Conservation (phyloP, 2,888 invertebrate genomes). For the Drosophila monieri region DNA sequence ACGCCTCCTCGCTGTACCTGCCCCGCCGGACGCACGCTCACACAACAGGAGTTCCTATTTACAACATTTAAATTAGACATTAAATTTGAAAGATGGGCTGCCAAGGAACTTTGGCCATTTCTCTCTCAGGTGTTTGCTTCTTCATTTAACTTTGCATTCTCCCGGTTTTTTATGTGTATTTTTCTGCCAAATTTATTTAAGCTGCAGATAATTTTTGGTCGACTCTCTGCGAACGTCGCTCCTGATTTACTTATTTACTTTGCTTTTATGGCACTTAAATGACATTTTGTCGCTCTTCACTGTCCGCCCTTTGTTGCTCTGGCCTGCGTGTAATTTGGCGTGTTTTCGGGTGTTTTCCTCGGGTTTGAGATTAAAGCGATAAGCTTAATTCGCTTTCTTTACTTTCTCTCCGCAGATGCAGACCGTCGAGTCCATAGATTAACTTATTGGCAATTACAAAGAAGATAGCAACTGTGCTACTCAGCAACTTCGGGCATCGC, state of each 20-base stretch:
- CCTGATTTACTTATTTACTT: slow-evolving; percentile 74
- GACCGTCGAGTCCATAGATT: slow-evolving; percentile 51
- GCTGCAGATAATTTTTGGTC: slow-evolving; percentile 64
- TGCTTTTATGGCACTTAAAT: slow-evolving; percentile 72
- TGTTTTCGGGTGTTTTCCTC: slow-evolving; percentile 50
- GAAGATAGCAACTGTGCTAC: slow-evolving; percentile 48
- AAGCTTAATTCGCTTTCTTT: slow-evolving; percentile 53
- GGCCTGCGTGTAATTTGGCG: slow-evolving; percentile 61
- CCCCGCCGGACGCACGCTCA: background rate
- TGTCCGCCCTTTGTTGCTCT: slow-evolving; percentile 8
- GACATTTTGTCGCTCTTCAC: slow-evolving; percentile 52
- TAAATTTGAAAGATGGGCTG: slow-evolving; percentile 78
- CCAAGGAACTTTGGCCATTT: slow-evolving; percentile 58
- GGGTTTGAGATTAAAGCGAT: slow-evolving; percentile 57
- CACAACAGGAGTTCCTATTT: slow-evolving; percentile 56
- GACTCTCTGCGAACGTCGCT: slow-evolving; percentile 27
- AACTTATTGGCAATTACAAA: slow-evolving; percentile 61
- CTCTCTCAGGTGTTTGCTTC: slow-evolving; percentile 51
- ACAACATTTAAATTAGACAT: slow-evolving; percentile 79
- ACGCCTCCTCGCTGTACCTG: slow-evolving; percentile 3
- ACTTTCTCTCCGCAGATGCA: slow-evolving; percentile 47
- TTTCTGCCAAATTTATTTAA: slow-evolving; percentile 59
- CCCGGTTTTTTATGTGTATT: slow-evolving; percentile 10
- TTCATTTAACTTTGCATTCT: slow-evolving; percentile 19
- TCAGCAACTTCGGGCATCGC: slow-evolving; percentile 32